phyloP scores from a whole-genome alignment of 64 coral and sea anemone species.

The Exaiptasia diaphana region DNA sequence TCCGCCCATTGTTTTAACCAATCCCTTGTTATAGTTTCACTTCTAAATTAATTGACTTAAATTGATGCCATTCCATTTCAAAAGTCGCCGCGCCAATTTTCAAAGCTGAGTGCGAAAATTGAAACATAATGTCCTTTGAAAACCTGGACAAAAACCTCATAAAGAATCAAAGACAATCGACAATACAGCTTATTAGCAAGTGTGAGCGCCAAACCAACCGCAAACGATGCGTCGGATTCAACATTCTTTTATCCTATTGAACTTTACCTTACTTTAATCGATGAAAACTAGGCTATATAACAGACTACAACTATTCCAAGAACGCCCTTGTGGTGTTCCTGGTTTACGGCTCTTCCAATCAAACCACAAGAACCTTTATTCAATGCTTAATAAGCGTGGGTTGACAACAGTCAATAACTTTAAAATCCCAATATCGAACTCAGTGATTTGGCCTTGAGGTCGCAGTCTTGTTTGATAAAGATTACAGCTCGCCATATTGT shows the following conservation, averaged over 20 bases:
- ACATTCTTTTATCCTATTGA: not conserved
- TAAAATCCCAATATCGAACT: conserved; percentile 13
- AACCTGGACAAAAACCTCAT: not conserved
- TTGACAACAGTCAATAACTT: conserved; percentile 12
- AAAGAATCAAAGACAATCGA: not conserved
- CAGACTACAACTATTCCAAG: no score
- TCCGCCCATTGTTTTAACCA: conserved; percentile 6
- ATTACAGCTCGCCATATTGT: not conserved
- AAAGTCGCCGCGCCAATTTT: not conserved
- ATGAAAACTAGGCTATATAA: no score
- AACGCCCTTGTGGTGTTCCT: no score
- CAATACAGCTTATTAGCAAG: conserved; percentile 6
- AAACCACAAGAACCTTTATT: no score
- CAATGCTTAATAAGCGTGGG: no score
- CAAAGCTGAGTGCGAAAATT: conserved; percentile 11
- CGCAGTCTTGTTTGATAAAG: not conserved
- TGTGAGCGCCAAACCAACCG: not conserved
- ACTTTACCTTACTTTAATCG: no score
- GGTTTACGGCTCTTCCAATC: no score
- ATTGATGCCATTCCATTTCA: not conserved
- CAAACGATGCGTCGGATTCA: not conserved
- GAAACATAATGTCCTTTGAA: not conserved
- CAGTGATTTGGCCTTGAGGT: not conserved
- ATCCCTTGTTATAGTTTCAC: not conserved
- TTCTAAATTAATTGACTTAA: not conserved